Percentiles rank a stretch among this genome's conserved stretches.
These are phyloP conservation scores for Meles meles DNA, from an alignment of 2,113 vertebrate species.

Conservation along the genomic window DNA sequence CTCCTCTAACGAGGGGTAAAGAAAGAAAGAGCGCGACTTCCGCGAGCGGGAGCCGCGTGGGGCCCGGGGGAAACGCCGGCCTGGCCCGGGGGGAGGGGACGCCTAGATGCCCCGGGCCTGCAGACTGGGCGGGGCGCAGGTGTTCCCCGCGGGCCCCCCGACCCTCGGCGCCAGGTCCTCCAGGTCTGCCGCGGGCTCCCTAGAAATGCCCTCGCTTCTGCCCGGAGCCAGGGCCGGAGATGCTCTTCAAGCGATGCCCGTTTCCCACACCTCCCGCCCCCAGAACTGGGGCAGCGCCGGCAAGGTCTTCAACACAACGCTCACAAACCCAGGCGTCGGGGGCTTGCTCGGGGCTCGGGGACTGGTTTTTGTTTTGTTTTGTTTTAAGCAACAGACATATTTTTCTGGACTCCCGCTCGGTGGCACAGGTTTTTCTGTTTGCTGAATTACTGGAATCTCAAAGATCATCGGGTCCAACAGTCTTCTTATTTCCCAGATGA, in stretches of 20 bases:
- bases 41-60: background rate
- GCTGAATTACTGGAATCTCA: background rate
- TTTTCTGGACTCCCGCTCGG: background rate
- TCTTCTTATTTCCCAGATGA: background rate
- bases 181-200: background rate
- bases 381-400: background rate
- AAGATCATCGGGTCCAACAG: background rate
- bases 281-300: background rate
- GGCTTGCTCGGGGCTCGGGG: background rate
- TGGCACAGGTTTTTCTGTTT: background rate
- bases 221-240: background rate
- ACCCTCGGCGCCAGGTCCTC: too few species aligned
- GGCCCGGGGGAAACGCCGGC: background rate
- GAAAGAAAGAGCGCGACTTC: conserved; percentile 4
- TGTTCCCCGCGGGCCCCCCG: background rate
- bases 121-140: background rate
- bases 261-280: background rate
- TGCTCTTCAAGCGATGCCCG: background rate
- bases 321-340: background rate
- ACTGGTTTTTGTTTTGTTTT: background rate
- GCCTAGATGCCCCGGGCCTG: background rate
- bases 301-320: background rate
- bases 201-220: background rate
- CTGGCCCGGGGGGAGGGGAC: background rate
- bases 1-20: background rate